Evolutionary conservation across 2,888 invertebrate species (phyloP).

Genomic region (Cheilosia urbana): DNA sequence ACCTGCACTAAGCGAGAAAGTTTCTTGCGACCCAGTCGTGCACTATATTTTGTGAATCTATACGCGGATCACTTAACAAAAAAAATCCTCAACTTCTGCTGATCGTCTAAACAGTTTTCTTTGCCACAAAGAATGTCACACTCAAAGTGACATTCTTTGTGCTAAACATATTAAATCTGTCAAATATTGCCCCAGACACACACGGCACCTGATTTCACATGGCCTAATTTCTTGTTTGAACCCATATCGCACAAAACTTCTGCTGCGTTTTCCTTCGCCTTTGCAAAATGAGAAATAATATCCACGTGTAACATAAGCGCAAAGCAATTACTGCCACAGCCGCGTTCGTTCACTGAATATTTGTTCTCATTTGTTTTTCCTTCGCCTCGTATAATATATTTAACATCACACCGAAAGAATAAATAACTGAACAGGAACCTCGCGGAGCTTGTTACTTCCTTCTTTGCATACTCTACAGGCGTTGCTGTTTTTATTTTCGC

Average conservation of each 20-base stretch:
- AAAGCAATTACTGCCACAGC: slow-evolving; percentile 69
- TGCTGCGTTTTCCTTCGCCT: not conserved
- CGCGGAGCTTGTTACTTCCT: slow-evolving; percentile 18
- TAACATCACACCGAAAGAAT: slow-evolving; percentile 58
- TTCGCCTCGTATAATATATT: slow-evolving; percentile 53
- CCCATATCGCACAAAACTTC: not conserved
- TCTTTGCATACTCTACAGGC: slow-evolving; percentile 23
- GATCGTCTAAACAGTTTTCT: too few species aligned
- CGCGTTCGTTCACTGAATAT: slow-evolving; percentile 21
- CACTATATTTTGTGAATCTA: too few species aligned
- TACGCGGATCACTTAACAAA: too few species aligned
- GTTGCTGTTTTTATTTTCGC: not conserved
- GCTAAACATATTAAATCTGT: too few species aligned
- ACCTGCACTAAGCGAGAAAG: too few species aligned
- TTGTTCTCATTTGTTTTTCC: slow-evolving; percentile 45
- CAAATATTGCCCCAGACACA: too few species aligned
- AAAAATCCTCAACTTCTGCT: too few species aligned
- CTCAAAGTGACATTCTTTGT: too few species aligned
- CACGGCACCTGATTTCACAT: not conserved
- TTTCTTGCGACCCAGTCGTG: too few species aligned
- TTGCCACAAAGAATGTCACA: too few species aligned
- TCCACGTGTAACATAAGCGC: slow-evolving; percentile 31
- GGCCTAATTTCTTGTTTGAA: not conserved
- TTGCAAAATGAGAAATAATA: slow-evolving; percentile 17
- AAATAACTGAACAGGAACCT: slow-evolving; percentile 63